These are phyloP conservation scores for Podabrus alpinus DNA, from an alignment of 2,888 invertebrate genomes.

Conservation along the genomic window DNA sequence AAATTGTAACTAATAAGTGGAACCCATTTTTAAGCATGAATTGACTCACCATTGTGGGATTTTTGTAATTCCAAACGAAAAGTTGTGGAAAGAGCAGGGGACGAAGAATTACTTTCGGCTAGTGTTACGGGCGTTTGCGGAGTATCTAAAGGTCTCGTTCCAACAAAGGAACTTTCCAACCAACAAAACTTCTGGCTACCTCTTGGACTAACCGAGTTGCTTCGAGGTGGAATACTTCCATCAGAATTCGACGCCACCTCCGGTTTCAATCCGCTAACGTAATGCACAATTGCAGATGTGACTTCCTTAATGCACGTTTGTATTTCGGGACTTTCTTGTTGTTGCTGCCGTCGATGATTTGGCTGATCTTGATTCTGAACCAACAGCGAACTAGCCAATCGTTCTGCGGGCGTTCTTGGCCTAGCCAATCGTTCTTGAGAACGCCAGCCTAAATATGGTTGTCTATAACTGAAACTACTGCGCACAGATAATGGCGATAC, in stretches of 20 bases:
- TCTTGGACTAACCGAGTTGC: conserved; percentile 54
- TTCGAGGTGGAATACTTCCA: conserved; percentile 13
- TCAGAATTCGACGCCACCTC: conserved; percentile 47
- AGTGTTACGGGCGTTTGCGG: conserved; percentile 73
- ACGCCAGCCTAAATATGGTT: conserved; percentile 90
- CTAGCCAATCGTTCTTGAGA: conserved; percentile 79
- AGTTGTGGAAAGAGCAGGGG: conserved; percentile 48
- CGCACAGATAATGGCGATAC: conserved; percentile 68
- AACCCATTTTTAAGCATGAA: conserved; percentile 42
- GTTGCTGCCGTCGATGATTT: conserved; percentile 29
- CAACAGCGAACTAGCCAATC: conserved; percentile 70
- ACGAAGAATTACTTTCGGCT: conserved; percentile 50
- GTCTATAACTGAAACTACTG: conserved; percentile 80
- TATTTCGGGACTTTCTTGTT: conserved; percentile 64
- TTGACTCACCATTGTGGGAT: conserved; percentile 58
- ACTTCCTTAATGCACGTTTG: conserved; percentile 90
- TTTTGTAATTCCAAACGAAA: conserved; percentile 58
- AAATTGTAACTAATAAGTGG: neutral
- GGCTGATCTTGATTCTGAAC: conserved; percentile 45
- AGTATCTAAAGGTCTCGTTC: conserved; percentile 82
- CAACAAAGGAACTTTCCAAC: conserved; percentile 91
- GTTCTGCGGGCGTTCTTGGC: conserved; percentile 84
- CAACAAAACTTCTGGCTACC: conserved; percentile 79
- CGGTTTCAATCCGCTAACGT: conserved; percentile 75
- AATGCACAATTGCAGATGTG: conserved; percentile 90